Conservation (phyloP, 2,797 vertebrate genomes). For the Jordanella pulchra region DNA sequence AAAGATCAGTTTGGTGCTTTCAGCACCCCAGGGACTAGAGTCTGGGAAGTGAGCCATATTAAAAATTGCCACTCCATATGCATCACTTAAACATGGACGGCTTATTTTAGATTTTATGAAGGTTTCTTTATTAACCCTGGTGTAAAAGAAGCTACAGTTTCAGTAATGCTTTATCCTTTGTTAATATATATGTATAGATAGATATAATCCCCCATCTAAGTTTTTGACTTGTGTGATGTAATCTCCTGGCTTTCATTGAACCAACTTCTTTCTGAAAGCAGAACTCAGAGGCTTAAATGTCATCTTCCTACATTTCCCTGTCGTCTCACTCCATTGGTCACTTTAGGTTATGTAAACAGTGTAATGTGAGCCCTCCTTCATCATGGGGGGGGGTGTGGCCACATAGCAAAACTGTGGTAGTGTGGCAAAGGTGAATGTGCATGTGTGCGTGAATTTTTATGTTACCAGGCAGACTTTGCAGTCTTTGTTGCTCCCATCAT, state of each 20-base stretch:
- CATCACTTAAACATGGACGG: neutral
- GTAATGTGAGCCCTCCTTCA: constrained; percentile 47
- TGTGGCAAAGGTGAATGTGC: constrained; percentile 67
- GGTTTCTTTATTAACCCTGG: neutral
- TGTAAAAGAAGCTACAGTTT: neutral
- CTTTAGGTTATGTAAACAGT: constrained; percentile 61
- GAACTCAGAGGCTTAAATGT: neutral
- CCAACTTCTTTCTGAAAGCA: constrained; percentile 6
- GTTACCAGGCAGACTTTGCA: constrained; percentile 29
- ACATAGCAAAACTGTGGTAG: constrained; percentile 55
- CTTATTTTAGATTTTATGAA: too few relatives aligned
- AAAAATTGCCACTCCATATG: neutral
- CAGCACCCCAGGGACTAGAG: neutral
- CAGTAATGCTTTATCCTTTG: neutral
- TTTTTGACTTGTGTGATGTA: neutral
- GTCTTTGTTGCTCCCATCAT: constrained; percentile 22
- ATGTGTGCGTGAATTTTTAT: constrained; percentile 6
- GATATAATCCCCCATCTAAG: too few relatives aligned
- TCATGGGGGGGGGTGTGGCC: constrained; percentile 36
- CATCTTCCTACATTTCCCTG: neutral
- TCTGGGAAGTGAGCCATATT: neutral
- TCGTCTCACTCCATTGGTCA: constrained; percentile 35
- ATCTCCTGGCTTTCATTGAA: neutral
- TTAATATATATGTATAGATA: too few relatives aligned
- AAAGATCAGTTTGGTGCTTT: neutral